Evolutionary conservation across 2,113 vertebrate genomes (phyloP).

Genomic region (Myotis lucifugus): DNA sequence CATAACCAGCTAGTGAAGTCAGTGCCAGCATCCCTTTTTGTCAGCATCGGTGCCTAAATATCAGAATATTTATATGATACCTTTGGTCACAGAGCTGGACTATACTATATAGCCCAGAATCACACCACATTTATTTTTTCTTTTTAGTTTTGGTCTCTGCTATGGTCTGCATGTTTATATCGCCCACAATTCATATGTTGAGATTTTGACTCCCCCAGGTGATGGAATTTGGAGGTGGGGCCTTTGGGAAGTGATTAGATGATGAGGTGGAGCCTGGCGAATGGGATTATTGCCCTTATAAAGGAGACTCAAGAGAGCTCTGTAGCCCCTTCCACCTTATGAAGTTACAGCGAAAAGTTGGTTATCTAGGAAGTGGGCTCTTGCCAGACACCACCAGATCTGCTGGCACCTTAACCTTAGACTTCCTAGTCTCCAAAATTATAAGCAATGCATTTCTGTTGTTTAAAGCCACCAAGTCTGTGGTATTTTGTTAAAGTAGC

Average conservation of each 20-base stretch:
- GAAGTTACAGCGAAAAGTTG: not conserved
- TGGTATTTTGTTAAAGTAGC: not conserved
- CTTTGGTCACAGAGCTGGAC: not conserved
- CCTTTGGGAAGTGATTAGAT: not conserved
- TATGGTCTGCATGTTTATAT: not conserved
- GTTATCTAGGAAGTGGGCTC: not conserved
- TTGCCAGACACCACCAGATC: not conserved
- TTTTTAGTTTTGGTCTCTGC: not conserved
- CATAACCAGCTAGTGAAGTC: not conserved
- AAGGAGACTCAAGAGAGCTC: not conserved
- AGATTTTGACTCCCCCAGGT: accelerated
- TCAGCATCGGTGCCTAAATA: not conserved
- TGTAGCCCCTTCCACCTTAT: not conserved
- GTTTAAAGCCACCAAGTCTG: not conserved
- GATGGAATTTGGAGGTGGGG: not conserved
- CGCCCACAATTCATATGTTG: not conserved
- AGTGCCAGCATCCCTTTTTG: not conserved
- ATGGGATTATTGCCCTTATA: not conserved
- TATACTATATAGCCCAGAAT: not conserved
- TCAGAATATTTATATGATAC: not conserved
- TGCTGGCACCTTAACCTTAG: not conserved
- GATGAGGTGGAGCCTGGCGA: not conserved
- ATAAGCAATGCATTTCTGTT: not conserved
- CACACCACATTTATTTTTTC: not conserved
- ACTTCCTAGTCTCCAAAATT: not conserved